These are phyloP conservation scores for Phaethon lepturus DNA, from an alignment of 2,113 vertebrate genomes.

Conservation along the genomic window DNA sequence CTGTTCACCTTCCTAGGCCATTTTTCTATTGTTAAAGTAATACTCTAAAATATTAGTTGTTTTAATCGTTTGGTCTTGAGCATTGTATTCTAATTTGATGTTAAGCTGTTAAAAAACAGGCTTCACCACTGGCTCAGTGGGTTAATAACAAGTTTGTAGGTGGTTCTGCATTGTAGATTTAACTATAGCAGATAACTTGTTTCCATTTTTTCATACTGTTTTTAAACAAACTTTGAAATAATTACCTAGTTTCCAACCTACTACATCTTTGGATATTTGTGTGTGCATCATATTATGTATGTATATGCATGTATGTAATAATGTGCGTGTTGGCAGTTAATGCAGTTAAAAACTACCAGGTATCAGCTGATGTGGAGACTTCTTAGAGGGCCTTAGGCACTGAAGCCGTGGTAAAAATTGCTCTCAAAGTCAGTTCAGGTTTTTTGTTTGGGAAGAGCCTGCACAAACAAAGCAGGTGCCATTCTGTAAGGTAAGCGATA, in stretches of 20 bases:
- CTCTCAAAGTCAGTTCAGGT: background rate
- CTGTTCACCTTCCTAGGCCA: background rate
- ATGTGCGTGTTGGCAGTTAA: background rate
- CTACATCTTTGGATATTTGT: background rate
- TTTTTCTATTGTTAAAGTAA: background rate
- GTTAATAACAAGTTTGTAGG: background rate
- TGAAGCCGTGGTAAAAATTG: background rate
- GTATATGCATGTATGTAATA: background rate
- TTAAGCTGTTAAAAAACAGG: background rate
- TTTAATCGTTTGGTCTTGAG: background rate
- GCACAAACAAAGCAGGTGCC: background rate
- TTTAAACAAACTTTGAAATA: background rate
- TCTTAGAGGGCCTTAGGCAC: background rate
- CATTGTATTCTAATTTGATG: background rate
- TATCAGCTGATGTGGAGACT: background rate
- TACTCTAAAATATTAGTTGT: background rate
- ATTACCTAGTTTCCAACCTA: background rate
- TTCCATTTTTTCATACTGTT: background rate
- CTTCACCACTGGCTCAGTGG: background rate
- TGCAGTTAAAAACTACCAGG: background rate
- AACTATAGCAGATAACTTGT: background rate
- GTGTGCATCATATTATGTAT: background rate
- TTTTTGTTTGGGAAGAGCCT: background rate
- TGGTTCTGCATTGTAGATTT: background rate
- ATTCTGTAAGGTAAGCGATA: background rate